These are phyloP conservation scores for Zaprionus davidi DNA, from an alignment of 1,140 invertebrate genomes.

Conservation along the genomic window DNA sequence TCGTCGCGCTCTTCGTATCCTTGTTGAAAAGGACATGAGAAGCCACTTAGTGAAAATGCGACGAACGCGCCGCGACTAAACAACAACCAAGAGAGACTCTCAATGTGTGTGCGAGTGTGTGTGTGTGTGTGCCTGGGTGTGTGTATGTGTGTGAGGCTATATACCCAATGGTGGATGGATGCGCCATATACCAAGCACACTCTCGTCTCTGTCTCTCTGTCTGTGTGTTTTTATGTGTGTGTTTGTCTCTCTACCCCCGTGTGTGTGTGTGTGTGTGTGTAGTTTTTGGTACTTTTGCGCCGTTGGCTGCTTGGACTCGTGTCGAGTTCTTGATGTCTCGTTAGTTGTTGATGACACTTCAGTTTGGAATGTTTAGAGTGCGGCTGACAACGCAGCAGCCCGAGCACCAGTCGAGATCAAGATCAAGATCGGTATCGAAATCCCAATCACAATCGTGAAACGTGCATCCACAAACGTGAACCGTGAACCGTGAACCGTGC, in stretches of 20 bases:
- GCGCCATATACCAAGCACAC: slow-evolving; percentile 44
- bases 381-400: slow-evolving; percentile 51
- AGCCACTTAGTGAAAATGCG: slow-evolving; percentile 77
- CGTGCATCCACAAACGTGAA: not conserved
- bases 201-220: slow-evolving; percentile 19
- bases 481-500: not conserved
- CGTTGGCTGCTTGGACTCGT: slow-evolving; percentile 81
- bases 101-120: slow-evolving; percentile 22
- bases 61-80: slow-evolving; percentile 59
- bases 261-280: slow-evolving; percentile 39
- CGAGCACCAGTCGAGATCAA: slow-evolving; percentile 19
- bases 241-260: slow-evolving; percentile 28
- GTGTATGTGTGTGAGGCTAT: slow-evolving; percentile 35
- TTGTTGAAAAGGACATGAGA: slow-evolving; percentile 84
- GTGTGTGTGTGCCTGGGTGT: slow-evolving; percentile 19
- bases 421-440: slow-evolving; percentile 14
- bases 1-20: slow-evolving; percentile 68
- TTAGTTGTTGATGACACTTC: slow-evolving; percentile 85
- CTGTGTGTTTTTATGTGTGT: slow-evolving; percentile 21
- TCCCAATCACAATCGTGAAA: slow-evolving; percentile 6
- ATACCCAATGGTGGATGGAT: slow-evolving; percentile 75
- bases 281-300: slow-evolving; percentile 76
- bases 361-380: slow-evolving; percentile 83
- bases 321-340: slow-evolving; percentile 83
- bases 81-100: slow-evolving; percentile 72